Evolutionary conservation across 2,797 vertebrate species (phyloP), one percentile per base, ranked within the genome.

Genomic region (Manis crassicaudata): DNA sequence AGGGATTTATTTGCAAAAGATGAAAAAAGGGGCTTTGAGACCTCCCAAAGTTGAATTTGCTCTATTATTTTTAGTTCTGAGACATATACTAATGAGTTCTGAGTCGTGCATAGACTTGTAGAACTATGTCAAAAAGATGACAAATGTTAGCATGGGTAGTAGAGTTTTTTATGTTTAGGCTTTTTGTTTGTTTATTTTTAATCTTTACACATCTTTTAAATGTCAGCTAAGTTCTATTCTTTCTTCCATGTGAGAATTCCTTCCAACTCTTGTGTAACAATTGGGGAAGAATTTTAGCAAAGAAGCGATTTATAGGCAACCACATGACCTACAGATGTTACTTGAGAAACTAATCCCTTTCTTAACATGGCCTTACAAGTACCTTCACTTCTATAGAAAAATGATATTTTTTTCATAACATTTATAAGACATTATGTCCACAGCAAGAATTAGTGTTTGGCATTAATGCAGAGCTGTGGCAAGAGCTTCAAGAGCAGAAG

Each of bases 401-500:
- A 88, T 97, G 94, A 93, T 94, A 97, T 98, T 98, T 97, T 97
- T 97, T 98, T 97, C 96, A 10, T 98, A 98, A 98, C 98, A 94
- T 98, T 98, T 98, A 98, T 97, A 98, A 98, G 98, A 98, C 98
- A 98, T 98, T 97, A 62, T 97, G 97, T 98, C 98, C 98, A 97
- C 97, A 97, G 97, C 95, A 98, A 98, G 98, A 98, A 98, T 98
- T 98, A 98, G 97, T 98, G 98, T 98, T 98, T 98, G 98, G 98
- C 97, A 97, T 98, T 95, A 96, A 97, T 97, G 93, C 91, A 97
- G 94, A 97, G 96, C 96, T 97, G 97, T 98, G 97, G 98, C 97
- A 97, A 94, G 96, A 97, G 93, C 98, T 98, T 98, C 96, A 98
- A 96, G 98, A 98, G 98, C 13, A 97, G 96, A 98, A 97, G 96